These are phyloP conservation scores for Danaus plexippus DNA, from an alignment of 1,140 invertebrate genomes.

Conservation along the genomic window DNA sequence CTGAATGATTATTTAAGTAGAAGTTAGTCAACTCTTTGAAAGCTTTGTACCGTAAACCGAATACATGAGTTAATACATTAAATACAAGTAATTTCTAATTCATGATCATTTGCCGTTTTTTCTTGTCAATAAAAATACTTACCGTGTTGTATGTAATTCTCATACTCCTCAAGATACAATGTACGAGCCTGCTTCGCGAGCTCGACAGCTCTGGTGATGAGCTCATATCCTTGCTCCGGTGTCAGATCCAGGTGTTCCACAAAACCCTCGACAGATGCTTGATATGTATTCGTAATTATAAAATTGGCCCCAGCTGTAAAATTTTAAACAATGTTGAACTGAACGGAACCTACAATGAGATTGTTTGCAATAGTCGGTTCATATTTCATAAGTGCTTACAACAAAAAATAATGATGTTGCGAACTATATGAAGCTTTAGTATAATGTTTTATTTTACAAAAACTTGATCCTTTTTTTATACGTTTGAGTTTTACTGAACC, in stretches of 20 bases:
- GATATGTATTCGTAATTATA: constrained; percentile 90
- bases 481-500: neutral
- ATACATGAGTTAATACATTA: too few species aligned
- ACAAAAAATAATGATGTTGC: constrained; percentile 24
- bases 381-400: constrained; percentile 18
- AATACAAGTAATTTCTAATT: too few species aligned
- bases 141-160: constrained; percentile 56
- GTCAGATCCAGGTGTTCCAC: constrained; percentile 77
- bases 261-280: constrained; percentile 87
- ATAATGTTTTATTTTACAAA: constrained; percentile 27
- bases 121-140: constrained; percentile 12
- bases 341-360: too few species aligned
- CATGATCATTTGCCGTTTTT: too few species aligned
- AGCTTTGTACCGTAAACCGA: too few species aligned
- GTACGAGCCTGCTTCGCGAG: constrained; percentile 77
- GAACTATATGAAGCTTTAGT: constrained; percentile 32
- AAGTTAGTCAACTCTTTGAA: too few species aligned
- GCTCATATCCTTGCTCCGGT: constrained; percentile 74
- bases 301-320: constrained; percentile 85
- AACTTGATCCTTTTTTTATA: constrained; percentile 24
- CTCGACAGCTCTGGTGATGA: constrained; percentile 80
- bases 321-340: constrained; percentile 5
- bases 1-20: too few species aligned
- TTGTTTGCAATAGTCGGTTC: too few species aligned
- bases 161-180: constrained; percentile 73